Evolutionary conservation across 2,113 vertebrate species (phyloP), one percentile per base, ranked within the genome.

Genomic region (Rhineura floridana): DNA sequence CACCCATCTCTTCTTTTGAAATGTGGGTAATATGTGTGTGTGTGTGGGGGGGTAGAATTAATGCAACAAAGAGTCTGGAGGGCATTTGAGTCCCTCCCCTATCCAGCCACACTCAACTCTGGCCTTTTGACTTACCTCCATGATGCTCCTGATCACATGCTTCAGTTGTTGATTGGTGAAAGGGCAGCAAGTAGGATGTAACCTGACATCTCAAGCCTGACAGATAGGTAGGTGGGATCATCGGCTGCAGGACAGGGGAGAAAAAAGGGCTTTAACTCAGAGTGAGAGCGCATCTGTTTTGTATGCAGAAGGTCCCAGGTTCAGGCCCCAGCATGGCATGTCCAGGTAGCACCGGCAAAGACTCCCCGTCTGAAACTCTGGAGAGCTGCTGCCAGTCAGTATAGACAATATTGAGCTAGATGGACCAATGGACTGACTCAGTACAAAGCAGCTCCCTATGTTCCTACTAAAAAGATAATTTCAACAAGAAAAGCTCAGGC

Each of bases 131-230:
- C 46, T 84, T 72, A 90, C 89, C 89, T 90, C 89, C 89, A 90
- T 90, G 84, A 36, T 77, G 79, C 36, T 86, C 52, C 85, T 55
- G 90, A 69, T 91, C 87, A 91, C 90, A 91, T 91, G 70, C 90
- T 91, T 88, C 83, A 86, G 39, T 88, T 17, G 12, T 62, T 83
- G 87, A 85, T 17, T 77, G 65, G 1, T 19, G 17, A 73, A 81
- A 10, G 76, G 63, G 63, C 70, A 30, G 30, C 62, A 48, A 39
- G 33, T 6, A 19, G 69, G 36, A 65, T 73, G 67, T n/a, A 12
- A 77, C 23, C 1, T 50, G 65, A 7, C 55, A 75, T 67, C 63
- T 90, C 84, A 83, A 72, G 77, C 33, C 62, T 46, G 39, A 55
- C 25, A 69, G 72, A 48, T n/a, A 69, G 28, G 42, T 15, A 48